Base-by-base conservation (phyloP, 2,888 invertebrate genomes). In the Microchrysa polita region DNA sequence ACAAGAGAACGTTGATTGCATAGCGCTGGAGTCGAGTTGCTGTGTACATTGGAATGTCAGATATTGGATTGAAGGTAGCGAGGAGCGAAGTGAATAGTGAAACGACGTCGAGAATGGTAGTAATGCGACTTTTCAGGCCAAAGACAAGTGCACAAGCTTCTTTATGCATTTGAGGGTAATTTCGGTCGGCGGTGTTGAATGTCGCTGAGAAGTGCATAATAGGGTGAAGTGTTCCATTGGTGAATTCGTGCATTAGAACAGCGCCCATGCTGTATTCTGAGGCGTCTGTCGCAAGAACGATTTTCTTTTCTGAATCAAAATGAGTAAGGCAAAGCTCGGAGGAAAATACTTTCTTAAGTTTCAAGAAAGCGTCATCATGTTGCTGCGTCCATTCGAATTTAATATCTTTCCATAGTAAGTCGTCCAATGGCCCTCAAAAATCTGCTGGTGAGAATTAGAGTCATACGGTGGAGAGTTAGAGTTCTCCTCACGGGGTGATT, bases 131-230 rank as follows among this genome's bases (percentile, higher is more conserved):
- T 79, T 79, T 79, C 4, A 83, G 77, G 0, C 81, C 82, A 74
- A 78, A 84, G 9, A 83, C 75, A 5, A 83, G 77, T 14, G 80
- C 78, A 7, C 82, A 77, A 5, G 81, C 82, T 77, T 53, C 53
- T 7, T 18, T n/a, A 5, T 53, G 53, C 16, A 53, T 53, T 7
- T 53, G 53, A 4, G 59, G 53, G 53, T 53, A 79, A 16, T 74
- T 74, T 22, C 75, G 76, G 63, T 83, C 78, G 14, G 78, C 77
- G 40, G 23, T 78, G 77, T 60, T 78, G 77, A 77, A 79, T 72
- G 75, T 81, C 77, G 74, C 75, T 40, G 80, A 82, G 0, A 81
- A 81, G 77, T 79, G 82, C 23, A 79, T 79, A n/a, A 83, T 79
- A 14, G 78, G 75, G 16, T 67, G 52, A 4, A 73, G 57, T 12